Evolutionary conservation across 2,113 vertebrate species (phyloP), one percentile per base, ranked within the genome.

Genomic region (Phoenicopterus ruber): DNA sequence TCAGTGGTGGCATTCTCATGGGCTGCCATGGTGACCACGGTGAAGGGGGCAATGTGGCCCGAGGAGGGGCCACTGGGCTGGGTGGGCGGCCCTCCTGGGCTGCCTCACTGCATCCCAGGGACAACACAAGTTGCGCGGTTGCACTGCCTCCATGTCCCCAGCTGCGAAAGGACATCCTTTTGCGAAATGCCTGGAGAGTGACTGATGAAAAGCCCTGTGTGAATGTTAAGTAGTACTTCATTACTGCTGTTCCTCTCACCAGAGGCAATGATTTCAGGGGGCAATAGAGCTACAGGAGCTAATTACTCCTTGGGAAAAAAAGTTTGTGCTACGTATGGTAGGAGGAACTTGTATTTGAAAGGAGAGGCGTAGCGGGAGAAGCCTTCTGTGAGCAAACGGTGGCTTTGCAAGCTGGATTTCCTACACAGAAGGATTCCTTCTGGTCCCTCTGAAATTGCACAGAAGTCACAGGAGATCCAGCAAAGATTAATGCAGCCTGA

Each of bases 401-500:
- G 77, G 38, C 29, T 80, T 90, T 90, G 29, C 42, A 73, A 73
- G 58, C 49, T 82, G 55, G 32, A 67, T 95, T 96, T 91, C 47
- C 46, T 71, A 34, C 74, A 55, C 14, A 71, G 73, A 85, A 76
- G 31, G 84, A 89, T 82, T 96, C 42, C 74, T 95, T 50, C 50
- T 78, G 54, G 91, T 95, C 74, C 81, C 67, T 67, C 78, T 88
- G 84, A 95, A 91, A 96, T 38, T 49, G n/a, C 73, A 61, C 1
- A 0, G 77, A 95, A 97, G 91, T 87, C 74, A 94, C 5, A 3
- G 63, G 89, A 95, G 82, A 93, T 86, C 74, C 55, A 74, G 74
- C 24, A 65, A 91, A 95, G 93, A 95, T 77, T 91, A 94, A 96
- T 95, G 83, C 74, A 79, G 81, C 38, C 67, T 65, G 86, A 66